A percentile compares a stretch with the other conserved stretches of the same genome.
phyloP scores from a whole-genome alignment of 1,140 invertebrate species.

The Caerostris extrusa region DNA sequence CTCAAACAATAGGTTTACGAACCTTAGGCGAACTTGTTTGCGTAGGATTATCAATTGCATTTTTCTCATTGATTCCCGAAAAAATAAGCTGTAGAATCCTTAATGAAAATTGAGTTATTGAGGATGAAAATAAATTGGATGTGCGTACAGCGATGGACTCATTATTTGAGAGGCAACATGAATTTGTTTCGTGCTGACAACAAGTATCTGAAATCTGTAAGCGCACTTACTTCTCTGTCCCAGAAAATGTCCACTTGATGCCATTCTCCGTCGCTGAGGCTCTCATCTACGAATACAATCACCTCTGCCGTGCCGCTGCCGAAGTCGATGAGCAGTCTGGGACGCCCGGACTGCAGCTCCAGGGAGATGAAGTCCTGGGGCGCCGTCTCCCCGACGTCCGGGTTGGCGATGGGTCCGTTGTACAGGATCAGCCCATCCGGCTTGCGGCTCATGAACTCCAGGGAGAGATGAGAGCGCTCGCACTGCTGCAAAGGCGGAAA shows the following conservation, averaged over 20 bases:
- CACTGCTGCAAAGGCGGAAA: constrained; percentile 97
- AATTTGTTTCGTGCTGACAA: too few species aligned
- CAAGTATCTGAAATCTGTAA: too few species aligned
- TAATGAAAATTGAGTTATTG: too few species aligned
- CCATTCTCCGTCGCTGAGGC: constrained; percentile 96
- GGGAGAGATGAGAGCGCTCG: constrained; percentile 94
- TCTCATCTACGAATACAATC: constrained; percentile 92
- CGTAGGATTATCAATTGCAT: too few species aligned
- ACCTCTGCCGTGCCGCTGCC: constrained; percentile 96
- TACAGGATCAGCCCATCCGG: constrained; percentile 95
- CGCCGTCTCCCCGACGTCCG: constrained; percentile 89
- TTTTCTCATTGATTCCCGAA: too few species aligned
- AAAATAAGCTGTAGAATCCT: too few species aligned
- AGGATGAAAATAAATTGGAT: too few species aligned
- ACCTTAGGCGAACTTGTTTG: too few species aligned
- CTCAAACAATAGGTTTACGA: too few species aligned
- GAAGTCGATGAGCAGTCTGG: constrained; percentile 94
- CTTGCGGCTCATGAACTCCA: constrained; percentile 96
- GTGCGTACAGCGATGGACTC: too few species aligned
- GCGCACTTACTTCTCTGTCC: constrained; percentile 87
- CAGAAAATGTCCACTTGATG: constrained; percentile 97
- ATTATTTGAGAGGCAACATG: too few species aligned
- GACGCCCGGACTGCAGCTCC: constrained; percentile 94
- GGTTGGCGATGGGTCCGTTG: constrained; percentile 97
- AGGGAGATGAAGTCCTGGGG: constrained; percentile 93